Base-by-base conservation (phyloP, 2,113 vertebrate species). In the Riparia riparia region DNA sequence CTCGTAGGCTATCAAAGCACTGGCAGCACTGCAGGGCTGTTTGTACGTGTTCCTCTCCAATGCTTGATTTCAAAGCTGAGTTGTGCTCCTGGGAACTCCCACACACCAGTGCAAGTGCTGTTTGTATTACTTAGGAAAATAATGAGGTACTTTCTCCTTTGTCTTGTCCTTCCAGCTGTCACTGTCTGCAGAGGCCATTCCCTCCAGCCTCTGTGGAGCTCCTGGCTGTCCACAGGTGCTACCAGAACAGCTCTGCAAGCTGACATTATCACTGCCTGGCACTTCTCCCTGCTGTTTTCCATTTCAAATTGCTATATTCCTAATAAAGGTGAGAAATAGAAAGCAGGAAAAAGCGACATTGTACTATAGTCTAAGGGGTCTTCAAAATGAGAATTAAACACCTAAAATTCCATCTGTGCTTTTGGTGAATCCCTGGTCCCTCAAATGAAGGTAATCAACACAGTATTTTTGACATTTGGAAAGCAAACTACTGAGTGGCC, bases 61-160 rank as follows among this genome's bases (percentile, higher is more conserved):
- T 0, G 3, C 79, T 76, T 56, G 60, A 58, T 66, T 51, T 51
- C 89, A 90, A 81, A 90, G 72, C 85, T 84, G 89, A 44, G 44
- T 31, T 54, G 18, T 73, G 64, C 83, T 95, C 80, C 89, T 63
- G 71, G 80, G 91, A 95, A 32, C 89, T 95, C 64, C 89, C 86
- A 77, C 83, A 50, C 90, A 88, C 42, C 60, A 34, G 39, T 31
- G 56, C 51, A 64, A 91, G 57, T 37, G 73, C 70, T 76, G 68
- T 93, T 95, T 83, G 17, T 68, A 66, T 71, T 95, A 47, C 60
- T 95, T 60, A 83, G 49, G 68, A 92, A 93, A 96, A 94, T 57
- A 92, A 78, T 1, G 6, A 95, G 83, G 68, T 60, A 49, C 81
- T 95, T 96, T 90, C 68, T 90, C 72, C 82, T 96, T 86, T 1